phyloP scores from a whole-genome alignment of 2,113 vertebrate species.

The Podocnemis expansa region DNA sequence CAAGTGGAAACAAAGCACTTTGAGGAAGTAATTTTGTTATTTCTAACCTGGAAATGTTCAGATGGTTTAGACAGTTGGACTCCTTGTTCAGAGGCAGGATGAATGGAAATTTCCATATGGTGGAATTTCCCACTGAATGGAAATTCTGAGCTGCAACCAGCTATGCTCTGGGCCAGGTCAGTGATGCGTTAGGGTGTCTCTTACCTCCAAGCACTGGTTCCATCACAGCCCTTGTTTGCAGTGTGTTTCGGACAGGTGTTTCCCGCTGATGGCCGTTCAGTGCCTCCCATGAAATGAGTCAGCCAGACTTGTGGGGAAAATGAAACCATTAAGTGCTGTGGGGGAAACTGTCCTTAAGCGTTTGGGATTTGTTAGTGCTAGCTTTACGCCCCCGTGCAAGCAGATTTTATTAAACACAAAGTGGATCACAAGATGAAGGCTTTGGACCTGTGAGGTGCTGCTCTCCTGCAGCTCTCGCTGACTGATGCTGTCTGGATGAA shows the following conservation, averaged over 20 bases:
- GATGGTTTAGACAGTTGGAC: neutral
- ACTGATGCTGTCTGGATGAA: too few relatives aligned
- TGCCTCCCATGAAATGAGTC: neutral
- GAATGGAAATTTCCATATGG: slow-evolving; percentile 23
- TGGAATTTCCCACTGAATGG: neutral
- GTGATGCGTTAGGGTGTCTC: neutral
- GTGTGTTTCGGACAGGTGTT: neutral
- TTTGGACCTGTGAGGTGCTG: too few relatives aligned
- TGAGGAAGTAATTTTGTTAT: neutral
- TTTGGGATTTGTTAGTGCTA: neutral
- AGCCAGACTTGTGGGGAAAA: neutral
- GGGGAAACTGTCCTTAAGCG: neutral
- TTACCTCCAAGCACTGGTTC: neutral
- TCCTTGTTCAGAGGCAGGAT: neutral
- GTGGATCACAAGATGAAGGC: too few relatives aligned
- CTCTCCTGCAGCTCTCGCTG: too few relatives aligned
- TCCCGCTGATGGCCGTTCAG: neutral
- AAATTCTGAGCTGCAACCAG: neutral
- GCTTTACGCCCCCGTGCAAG: neutral
- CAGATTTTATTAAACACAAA: neutral
- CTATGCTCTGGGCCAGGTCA: neutral
- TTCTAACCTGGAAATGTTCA: slow-evolving; percentile 26
- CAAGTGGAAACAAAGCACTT: slow-evolving; percentile 27
- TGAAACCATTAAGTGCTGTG: neutral
- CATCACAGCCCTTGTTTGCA: neutral